Evolutionary conservation across 2,113 vertebrate genomes (phyloP).

Genomic region (Clarias magur): DNA sequence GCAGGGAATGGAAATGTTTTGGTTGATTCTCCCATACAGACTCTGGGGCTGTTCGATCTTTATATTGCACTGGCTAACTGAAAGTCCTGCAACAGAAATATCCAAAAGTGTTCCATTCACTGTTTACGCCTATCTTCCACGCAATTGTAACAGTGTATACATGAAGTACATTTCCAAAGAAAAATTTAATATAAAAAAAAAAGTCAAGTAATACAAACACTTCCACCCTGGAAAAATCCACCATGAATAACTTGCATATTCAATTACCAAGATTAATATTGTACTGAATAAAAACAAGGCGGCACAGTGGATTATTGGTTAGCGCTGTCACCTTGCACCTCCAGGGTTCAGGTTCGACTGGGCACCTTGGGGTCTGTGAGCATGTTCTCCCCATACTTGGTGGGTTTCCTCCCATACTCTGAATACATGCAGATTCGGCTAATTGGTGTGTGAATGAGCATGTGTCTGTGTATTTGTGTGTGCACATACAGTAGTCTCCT

Average conservation of each 20-base stretch:
- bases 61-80: not conserved
- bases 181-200: not conserved
- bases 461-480: too few relatives aligned
- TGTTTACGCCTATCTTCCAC: not conserved
- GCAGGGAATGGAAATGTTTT: conserved; percentile 29
- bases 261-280: not conserved
- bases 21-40: not conserved
- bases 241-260: not conserved
- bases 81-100: not conserved
- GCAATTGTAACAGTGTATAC: not conserved
- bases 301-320: too few relatives aligned
- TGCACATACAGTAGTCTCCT: too few relatives aligned
- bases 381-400: too few relatives aligned
- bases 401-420: too few relatives aligned
- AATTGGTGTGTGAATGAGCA: too few relatives aligned
- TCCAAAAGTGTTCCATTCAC: not conserved
- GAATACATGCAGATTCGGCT: too few relatives aligned
- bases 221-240: not conserved
- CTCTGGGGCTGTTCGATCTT: not conserved
- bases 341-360: too few relatives aligned
- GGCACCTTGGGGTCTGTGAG: too few relatives aligned
- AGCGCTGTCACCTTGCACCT: too few relatives aligned
- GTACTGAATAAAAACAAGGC: not conserved
- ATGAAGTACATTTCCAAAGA: not conserved
- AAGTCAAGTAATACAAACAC: not conserved